These are phyloP conservation scores for Cuculus canorus DNA, from an alignment of 2,797 vertebrate genomes.

Conservation along the genomic window DNA sequence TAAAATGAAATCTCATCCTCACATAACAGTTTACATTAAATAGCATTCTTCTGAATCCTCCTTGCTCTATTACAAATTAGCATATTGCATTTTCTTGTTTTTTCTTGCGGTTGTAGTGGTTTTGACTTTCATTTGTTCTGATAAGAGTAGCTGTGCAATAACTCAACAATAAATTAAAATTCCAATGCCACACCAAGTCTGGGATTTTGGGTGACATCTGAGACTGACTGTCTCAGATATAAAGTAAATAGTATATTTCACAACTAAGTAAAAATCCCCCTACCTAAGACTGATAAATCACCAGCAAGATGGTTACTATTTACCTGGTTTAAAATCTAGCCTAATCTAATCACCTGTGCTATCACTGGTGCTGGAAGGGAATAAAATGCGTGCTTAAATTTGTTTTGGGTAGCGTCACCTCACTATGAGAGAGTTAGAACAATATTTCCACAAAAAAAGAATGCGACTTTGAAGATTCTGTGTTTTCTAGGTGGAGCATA, in stretches of 20 bases:
- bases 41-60: neutral
- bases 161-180: conserved; percentile 33
- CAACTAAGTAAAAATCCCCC: neutral
- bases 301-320: neutral
- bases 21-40: neutral
- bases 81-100: neutral
- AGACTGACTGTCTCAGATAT: conserved; percentile 5
- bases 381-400: neutral
- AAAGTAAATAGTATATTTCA: conserved; percentile 21
- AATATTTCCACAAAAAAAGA: neutral
- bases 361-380: neutral
- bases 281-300: neutral
- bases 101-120: neutral
- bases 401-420: neutral
- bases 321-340: neutral
- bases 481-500: neutral
- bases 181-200: neutral
- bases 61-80: neutral
- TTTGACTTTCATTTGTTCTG: conserved; percentile 8
- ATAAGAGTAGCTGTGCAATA: neutral
- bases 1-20: neutral
- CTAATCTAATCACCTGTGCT: neutral
- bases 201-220: conserved; percentile 16
- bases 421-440: neutral
- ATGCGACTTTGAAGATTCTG: neutral